Conservation (phyloP, 2,888 invertebrate genomes). For the Rhyacophila evoluta region DNA sequence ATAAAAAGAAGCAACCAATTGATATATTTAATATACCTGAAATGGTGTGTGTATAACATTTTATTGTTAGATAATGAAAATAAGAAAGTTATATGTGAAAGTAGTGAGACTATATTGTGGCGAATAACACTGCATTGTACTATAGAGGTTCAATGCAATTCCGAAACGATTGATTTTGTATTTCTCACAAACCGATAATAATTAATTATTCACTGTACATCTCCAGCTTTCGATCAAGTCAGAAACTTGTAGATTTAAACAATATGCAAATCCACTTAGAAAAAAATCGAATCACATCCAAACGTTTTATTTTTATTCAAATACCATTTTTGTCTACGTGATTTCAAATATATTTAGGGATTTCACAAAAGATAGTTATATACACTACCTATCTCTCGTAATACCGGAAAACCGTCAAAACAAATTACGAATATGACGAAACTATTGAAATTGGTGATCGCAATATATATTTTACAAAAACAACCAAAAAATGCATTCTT, state of each 20-base stretch:
- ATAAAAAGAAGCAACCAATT: too few relatives aligned
- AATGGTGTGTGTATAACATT: background rate
- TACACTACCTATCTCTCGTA: too few relatives aligned
- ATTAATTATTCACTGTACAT: background rate
- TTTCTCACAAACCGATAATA: background rate
- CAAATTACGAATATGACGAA: too few relatives aligned
- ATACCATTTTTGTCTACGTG: too few relatives aligned
- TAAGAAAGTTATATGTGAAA: background rate
- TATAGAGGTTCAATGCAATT: background rate
- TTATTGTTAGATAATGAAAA: background rate
- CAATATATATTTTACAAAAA: too few relatives aligned
- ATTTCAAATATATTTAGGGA: too few relatives aligned
- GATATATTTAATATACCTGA: too few relatives aligned
- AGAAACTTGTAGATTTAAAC: background rate
- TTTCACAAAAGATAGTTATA: too few relatives aligned
- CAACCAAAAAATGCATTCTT: too few relatives aligned
- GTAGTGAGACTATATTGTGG: background rate
- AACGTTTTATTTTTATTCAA: background rate
- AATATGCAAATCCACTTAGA: background rate
- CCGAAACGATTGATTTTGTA: background rate
- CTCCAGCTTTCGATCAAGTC: background rate
- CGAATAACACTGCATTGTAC: background rate
- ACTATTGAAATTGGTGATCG: too few relatives aligned
- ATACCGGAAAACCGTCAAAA: too few relatives aligned
- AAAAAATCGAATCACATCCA: conserved; percentile 19